Evolutionary conservation across 35 echinoderm and acorn worm genomes (phyloP), one percentile per base, ranked within the genome.

Genomic region (Holothuria glaberrima): DNA sequence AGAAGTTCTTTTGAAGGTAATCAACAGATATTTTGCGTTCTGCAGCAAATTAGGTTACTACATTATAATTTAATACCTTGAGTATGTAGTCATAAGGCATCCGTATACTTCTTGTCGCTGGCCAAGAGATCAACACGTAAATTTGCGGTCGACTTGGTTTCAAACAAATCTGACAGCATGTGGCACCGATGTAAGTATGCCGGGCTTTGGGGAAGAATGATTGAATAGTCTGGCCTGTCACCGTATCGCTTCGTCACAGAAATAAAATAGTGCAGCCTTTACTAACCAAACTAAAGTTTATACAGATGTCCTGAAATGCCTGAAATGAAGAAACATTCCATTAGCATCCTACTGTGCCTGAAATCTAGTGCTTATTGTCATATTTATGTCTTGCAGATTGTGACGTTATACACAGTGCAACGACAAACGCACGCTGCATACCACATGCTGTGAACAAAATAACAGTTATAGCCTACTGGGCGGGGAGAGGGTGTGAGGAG

Each of bases 181-280:
- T 87, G 85, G 85, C 85, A 69, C 85, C 85, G 67, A 26, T 28
- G 34, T 67, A 71, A 87, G 85, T 46, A 59, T 62, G 85, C 61
- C 60, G 38, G 9, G 85, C 65, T 87, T 67, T 87, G 14, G 66
- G 38, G 35, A n/a, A 27, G 44, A 69, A 87, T 87, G 85, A 87
- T 87, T 87, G 85, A 87, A 71, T 87, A 71, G 85, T 87, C 85
- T 87, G 85, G 85, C 60, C 31, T 84, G 80, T 84, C 80, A 84
- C 80, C 80, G 80, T 84, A 84, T 84, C 80, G 52, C 54, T 32
- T 84, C 46, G 46, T 57, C n/a, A 58, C 33, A 31, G 52, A 38
- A 25, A 56, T 84, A 58, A 84, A 84, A 84, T 84, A 84, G 80
- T 84, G 56, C 80, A 84, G 80, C 54, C 80, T 54, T 84, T 20